Conservation (phyloP, 2,113 vertebrate species). For the Solenodon paradoxus region DNA sequence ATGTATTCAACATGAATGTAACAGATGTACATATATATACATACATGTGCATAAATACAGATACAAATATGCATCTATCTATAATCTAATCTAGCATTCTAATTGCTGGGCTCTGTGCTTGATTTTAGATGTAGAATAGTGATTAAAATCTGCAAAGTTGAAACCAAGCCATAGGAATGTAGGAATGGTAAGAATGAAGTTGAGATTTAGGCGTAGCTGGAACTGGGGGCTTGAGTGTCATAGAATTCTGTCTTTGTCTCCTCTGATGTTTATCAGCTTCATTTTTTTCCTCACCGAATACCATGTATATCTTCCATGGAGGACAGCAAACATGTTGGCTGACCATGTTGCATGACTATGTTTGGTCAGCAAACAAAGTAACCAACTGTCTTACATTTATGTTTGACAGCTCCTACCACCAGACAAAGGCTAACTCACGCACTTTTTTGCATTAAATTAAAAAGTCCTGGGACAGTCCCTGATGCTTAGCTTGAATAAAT, state of each 20-base stretch:
- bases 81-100: neutral
- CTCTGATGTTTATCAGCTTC: neutral
- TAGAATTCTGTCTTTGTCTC: neutral
- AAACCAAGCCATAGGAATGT: neutral
- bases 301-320: neutral
- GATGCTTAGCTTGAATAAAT: neutral
- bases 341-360: too few species aligned
- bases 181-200: neutral
- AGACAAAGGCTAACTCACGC: neutral
- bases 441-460: neutral
- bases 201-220: neutral
- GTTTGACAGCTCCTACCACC: neutral
- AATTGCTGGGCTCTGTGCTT: neutral
- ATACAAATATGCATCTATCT: neutral
- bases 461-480: neutral
- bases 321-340: too few species aligned
- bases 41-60: neutral
- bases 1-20: neutral
- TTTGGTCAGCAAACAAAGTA: neutral
- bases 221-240: neutral
- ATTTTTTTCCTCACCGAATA: neutral
- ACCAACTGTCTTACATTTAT: neutral
- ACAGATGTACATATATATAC: neutral
- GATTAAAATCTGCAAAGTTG: neutral
- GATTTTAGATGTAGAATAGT: neutral